Base-by-base conservation (phyloP, 2,797 vertebrate species). In the Danio albolineatus region DNA sequence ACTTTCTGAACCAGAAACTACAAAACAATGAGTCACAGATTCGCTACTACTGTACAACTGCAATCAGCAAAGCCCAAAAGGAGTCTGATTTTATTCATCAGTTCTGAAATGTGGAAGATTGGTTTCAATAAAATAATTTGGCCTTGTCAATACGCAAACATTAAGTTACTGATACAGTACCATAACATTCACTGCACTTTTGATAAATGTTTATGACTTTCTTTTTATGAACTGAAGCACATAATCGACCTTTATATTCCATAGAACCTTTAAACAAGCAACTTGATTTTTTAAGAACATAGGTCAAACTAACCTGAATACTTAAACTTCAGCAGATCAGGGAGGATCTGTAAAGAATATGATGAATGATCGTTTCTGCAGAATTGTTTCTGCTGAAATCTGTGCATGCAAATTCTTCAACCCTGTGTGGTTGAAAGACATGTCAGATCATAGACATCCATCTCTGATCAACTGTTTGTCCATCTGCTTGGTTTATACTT, bases 371-470 rank as follows among this genome's bases (percentile, higher is more conserved):
- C 4, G 53, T 2, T 75, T 75, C 60, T 49, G 17, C 19, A 43
- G 36, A 75, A 43, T 28, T 28, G 28, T 28, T 28, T 28, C 28
- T 28, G 28, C 28, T 28, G 10, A 28, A 4, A 43, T 76, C 12
- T 66, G 39, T 41, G n/a, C 7, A 59, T 17, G 28, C 53, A 59
- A 5, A 67, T 48, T 48, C 21, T 56, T 67, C 1, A 59, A 36
- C 4, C 5, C n/a, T 51, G 62, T 21, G 38, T 53, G 48, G 46
- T 19, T 21, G 51, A 19, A 21, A 67, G 62, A 56, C 62, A 76
- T 4, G 4, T 66, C 49, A 76, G 14, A 77, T 10, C 64, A 67
- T 64, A 77, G 53, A 19, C 43, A 69, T 77, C 53, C n/a, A 59
- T 16, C 21, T 21, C 51, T 67, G 9, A 46, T 16, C 6, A 13